Evolutionary conservation across 1,140 invertebrate species (phyloP).

Genomic region (Drosophila murphyi): DNA sequence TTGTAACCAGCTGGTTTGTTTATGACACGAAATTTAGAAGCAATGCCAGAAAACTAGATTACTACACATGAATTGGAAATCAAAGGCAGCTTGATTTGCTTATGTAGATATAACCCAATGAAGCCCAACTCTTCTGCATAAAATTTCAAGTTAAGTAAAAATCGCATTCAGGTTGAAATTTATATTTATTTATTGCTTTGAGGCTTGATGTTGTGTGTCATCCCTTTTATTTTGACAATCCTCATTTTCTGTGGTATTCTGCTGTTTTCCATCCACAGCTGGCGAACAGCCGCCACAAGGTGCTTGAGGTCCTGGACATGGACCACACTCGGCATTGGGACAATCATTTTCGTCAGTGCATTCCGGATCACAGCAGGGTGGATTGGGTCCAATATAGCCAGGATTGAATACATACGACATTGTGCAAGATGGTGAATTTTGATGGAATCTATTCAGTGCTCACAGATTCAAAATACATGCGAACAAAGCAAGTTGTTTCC

Average conservation of each 20-base stretch:
- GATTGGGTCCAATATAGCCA: constrained; percentile 63
- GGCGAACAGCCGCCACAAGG: constrained; percentile 42
- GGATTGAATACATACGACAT: constrained; percentile 69
- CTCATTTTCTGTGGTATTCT: background rate
- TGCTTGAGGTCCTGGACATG: constrained; percentile 40
- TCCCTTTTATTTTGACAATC: background rate
- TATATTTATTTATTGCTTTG: background rate
- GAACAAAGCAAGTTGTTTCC: constrained; percentile 28
- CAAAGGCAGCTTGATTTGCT: background rate
- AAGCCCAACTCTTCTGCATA: background rate
- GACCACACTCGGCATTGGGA: constrained; percentile 44
- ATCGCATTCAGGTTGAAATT: too few species aligned
- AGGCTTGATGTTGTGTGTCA: background rate
- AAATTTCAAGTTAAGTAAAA: background rate
- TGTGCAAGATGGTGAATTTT: background rate
- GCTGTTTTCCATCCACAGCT: background rate
- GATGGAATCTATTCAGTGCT: background rate
- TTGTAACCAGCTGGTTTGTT: background rate
- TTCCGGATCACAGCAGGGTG: constrained; percentile 63
- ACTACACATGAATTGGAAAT: background rate
- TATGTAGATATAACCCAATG: background rate
- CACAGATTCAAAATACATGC: background rate
- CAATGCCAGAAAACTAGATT: background rate
- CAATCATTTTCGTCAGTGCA: constrained; percentile 40
- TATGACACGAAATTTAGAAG: background rate